Conservation (phyloP, 1,140 invertebrate species). For the Ceratina australensis region DNA sequence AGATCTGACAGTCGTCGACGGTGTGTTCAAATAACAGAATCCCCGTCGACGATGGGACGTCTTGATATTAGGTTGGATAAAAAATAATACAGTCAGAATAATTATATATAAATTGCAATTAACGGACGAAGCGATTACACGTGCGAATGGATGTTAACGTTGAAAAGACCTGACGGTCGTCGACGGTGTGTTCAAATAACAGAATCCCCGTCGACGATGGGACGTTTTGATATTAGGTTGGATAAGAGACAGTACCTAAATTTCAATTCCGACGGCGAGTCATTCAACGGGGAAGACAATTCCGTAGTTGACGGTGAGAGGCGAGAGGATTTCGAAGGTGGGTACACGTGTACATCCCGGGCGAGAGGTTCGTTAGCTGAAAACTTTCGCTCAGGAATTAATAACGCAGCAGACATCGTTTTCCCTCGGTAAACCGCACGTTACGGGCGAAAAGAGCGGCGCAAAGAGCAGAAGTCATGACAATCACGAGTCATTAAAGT, state of each 20-base stretch:
- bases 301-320: too few species aligned
- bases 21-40: too few species aligned
- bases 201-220: too few species aligned
- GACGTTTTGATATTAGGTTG: neutral
- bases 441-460: slow-evolving; percentile 27
- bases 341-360: neutral
- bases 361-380: slow-evolving; percentile 10
- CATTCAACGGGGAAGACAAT: neutral
- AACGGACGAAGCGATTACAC: too few species aligned
- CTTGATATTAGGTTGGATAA: too few species aligned
- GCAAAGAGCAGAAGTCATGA: slow-evolving; percentile 46
- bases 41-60: too few species aligned
- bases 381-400: slow-evolving; percentile 30
- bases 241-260: neutral
- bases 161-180: too few species aligned
- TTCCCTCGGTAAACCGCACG: slow-evolving; percentile 32
- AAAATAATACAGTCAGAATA: too few species aligned
- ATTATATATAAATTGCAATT: too few species aligned
- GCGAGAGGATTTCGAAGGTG: neutral
- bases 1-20: too few species aligned
- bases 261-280: neutral
- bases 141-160: too few species aligned
- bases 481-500: slow-evolving; percentile 47
- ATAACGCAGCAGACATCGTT: slow-evolving; percentile 35
- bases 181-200: too few species aligned